Evolutionary conservation across 2,888 invertebrate species (phyloP), one percentile per base, ranked within the genome.

Genomic region (Drosophila diplacantha): DNA sequence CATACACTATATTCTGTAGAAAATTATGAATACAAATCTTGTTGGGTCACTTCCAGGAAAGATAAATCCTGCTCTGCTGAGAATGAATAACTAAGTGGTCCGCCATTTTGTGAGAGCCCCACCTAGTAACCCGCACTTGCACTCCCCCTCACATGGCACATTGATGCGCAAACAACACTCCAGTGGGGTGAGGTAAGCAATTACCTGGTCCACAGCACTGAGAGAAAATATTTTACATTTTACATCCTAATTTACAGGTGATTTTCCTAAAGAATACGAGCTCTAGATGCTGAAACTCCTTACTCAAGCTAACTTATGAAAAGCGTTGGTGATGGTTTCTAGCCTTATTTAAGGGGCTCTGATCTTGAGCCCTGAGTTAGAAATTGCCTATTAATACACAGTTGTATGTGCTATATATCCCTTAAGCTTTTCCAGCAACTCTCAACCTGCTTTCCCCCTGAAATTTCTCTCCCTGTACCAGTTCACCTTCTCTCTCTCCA

Each of bases 91-190:
- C 20, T 35, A 61, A 60, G 29, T 41, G 29, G 24, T n/a, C 35
- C 35, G 61, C 61, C 61, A 61, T 61, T 61, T 61, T 61, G 51
- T 43, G 20, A 20, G 9, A 12, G 43, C 35, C 43, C 61, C 61
- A 51, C 61, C 61, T 29, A 38, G 60, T 47, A 61, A 47, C 39
- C 26, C n/a, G 14, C 39, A 41, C 11, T 41, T 41, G n/a, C 0
- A 41, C 61, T 29, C 61, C 57, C 58, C 34, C 62, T 50, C 60
- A 20, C 50, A 51, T 24, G 66, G 34, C 44, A 51, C 8, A 46
- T 77, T 73, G 81, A 78, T 75, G 74, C 62, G 74, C 66, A 71
- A 76, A 61, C 55, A 57, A 66, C 56, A 16, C n/a, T n/a, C n/a
- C 18, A 18, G 14, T 14, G 32, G 24, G 20, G 65, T 67, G 61